phyloP scores from a whole-genome alignment of 1,140 invertebrate genomes.

The Hyles vespertilio region DNA sequence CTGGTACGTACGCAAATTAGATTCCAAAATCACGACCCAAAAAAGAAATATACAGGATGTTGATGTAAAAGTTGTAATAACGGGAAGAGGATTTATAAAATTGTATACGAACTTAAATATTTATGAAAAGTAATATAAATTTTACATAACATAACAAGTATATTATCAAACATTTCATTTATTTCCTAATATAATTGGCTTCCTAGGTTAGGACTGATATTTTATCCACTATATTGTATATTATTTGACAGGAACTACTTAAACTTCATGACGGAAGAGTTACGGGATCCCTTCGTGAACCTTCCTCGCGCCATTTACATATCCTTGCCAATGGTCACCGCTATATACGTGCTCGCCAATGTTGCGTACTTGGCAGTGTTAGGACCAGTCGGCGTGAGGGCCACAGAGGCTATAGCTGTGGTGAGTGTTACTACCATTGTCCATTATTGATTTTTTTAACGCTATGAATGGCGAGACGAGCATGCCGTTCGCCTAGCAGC shows the following conservation, averaged over 20 bases:
- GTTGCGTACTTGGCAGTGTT: conserved; percentile 95
- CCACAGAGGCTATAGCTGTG: conserved; percentile 95
- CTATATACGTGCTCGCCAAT: conserved; percentile 95
- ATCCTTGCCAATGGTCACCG: conserved; percentile 92
- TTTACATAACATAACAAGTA: too few species aligned
- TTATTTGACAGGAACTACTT: conserved; percentile 86
- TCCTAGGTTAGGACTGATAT: too few species aligned
- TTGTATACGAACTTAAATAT: too few species aligned
- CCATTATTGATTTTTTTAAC: too few species aligned
- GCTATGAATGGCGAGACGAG: too few species aligned
- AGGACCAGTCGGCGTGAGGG: conserved; percentile 86
- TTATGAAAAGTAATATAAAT: too few species aligned
- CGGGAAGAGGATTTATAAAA: too few species aligned
- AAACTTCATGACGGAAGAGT: conserved; percentile 98
- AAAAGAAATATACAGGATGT: not conserved
- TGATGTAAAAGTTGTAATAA: too few species aligned
- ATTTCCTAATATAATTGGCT: too few species aligned
- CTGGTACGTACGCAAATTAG: conserved; percentile 79
- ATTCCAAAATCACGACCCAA: not conserved
- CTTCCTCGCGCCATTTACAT: conserved; percentile 96
- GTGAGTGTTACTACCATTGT: conserved; percentile 76
- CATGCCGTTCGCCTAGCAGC: too few species aligned
- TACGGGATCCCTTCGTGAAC: conserved; percentile 95
- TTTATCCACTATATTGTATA: not conserved
- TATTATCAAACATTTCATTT: too few species aligned